phyloP scores from a whole-genome alignment of 2,888 invertebrate genomes.

The Drosophila affinis region DNA sequence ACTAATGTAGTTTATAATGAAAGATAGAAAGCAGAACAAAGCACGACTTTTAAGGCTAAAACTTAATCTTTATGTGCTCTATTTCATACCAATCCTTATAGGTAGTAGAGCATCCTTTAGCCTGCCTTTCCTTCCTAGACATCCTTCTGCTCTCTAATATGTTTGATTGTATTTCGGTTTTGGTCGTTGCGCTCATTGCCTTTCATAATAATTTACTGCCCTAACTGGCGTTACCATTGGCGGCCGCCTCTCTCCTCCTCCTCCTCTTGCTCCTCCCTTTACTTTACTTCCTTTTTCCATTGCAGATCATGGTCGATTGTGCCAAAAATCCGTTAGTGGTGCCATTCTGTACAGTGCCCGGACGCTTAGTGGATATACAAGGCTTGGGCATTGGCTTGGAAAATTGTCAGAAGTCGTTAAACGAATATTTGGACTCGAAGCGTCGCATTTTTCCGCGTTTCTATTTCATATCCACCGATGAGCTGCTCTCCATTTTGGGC shows the following conservation, averaged over 20 bases:
- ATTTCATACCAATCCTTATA: too few species aligned
- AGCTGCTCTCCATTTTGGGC: constrained; percentile 94
- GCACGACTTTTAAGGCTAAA: not conserved
- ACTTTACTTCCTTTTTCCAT: constrained; percentile 44
- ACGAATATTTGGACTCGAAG: constrained; percentile 95
- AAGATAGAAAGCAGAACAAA: not conserved
- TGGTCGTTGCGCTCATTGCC: constrained; percentile 56
- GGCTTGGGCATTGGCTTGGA: constrained; percentile 90
- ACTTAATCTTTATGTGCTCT: not conserved
- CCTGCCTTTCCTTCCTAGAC: too few species aligned
- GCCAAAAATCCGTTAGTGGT: constrained; percentile 91
- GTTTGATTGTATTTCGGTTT: constrained; percentile 53
- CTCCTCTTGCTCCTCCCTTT: not conserved
- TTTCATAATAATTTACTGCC: constrained; percentile 71
- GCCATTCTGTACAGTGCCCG: constrained; percentile 90
- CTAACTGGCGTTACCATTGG: constrained; percentile 49
- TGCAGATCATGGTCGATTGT: constrained; percentile 92
- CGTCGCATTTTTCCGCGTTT: constrained; percentile 94
- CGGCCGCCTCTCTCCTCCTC: constrained; percentile 1
- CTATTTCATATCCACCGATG: constrained; percentile 97
- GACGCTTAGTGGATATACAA: constrained; percentile 90
- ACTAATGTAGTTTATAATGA: not conserved
- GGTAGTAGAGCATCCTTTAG: constrained; percentile 9
- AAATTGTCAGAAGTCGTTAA: constrained; percentile 95
- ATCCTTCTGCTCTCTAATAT: constrained; percentile 31